Evolutionary conservation across 1,140 invertebrate genomes (phyloP), one percentile per base, ranked within the genome.

Genomic region (Macrocentrus cingulum): DNA sequence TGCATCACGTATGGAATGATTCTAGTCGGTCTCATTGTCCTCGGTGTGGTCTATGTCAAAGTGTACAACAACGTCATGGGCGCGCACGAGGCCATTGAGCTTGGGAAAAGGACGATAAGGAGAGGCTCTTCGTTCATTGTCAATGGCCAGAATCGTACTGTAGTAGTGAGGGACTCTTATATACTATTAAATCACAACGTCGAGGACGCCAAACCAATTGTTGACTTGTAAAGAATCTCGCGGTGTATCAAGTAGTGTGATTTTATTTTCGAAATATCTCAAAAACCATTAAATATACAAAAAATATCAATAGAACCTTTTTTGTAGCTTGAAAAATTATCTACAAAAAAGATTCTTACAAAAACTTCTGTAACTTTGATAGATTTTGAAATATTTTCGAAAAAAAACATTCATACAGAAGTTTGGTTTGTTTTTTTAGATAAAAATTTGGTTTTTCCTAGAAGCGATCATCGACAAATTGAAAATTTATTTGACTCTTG

Each of bases 51-150:
- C 6, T 85, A 91, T 59, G 80, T 91, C 4, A 84, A 85, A 66
- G 84, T 85, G 0, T 91, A 92, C 71, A 89, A 89, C 65, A 88
- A 84, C 58, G 82, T 90, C 1, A 83, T 91, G 0, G 86, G 91
- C 53, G 85, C 87, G 0, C 83, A 85, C 62, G 88, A 91, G 70
- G 87, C 89, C 4, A 84, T 92, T 13, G 90, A 92, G 66, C 80
- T 90, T 25, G 88, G 90, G 0, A 84, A 86, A 62, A 82, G 84
- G 25, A 88, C 86, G 0, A 75, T 91, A 15, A 75, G 88, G 23
- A 76, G 88, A n/a, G 85, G 88, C 16, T 88, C 88, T 23, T 87
- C 84, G 19, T 81, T 91, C 37, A 81, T 90, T 50, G 76, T 87
- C n/a, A 85, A 87, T 52, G 84, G 87, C 7, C 87, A 88, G 42